These are phyloP conservation scores for Volucella inflata DNA, from an alignment of 2,888 invertebrate genomes.

Conservation along the genomic window DNA sequence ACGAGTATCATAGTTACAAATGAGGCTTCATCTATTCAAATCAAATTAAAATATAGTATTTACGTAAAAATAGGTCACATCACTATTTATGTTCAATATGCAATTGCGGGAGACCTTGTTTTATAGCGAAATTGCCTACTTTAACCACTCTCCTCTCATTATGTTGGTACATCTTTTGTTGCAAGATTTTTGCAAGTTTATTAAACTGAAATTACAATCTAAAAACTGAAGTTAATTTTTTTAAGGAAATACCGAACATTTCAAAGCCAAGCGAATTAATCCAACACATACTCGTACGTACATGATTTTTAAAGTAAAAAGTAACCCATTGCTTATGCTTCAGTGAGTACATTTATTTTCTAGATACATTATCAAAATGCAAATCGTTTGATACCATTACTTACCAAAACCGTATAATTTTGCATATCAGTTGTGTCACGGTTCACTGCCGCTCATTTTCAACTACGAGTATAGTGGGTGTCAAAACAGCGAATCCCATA, in stretches of 20 bases:
- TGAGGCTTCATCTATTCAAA: too few relatives aligned
- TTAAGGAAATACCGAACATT: not conserved
- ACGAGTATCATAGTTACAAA: too few relatives aligned
- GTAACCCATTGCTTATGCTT: not conserved
- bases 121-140: too few relatives aligned
- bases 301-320: not conserved
- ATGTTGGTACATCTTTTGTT: too few relatives aligned
- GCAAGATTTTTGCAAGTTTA: too few relatives aligned
- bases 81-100: too few relatives aligned
- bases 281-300: not conserved
- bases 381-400: constrained; percentile 27
- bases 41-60: too few relatives aligned
- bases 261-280: too few relatives aligned
- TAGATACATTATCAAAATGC: constrained; percentile 13
- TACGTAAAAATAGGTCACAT: too few relatives aligned
- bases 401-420: constrained; percentile 2
- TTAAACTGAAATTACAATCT: too few relatives aligned
- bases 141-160: too few relatives aligned
- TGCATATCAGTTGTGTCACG: constrained; percentile 50
- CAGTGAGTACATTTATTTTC: constrained; percentile 44
- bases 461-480: constrained; percentile 59
- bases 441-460: constrained; percentile 51
- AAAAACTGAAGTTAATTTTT: not conserved
- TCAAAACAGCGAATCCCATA: constrained; percentile 69
- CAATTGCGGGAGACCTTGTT: too few relatives aligned